Evolutionary conservation across 2,113 vertebrate species (phyloP), one percentile per base, ranked within the genome.

Genomic region (Pyrgilauda ruficollis): DNA sequence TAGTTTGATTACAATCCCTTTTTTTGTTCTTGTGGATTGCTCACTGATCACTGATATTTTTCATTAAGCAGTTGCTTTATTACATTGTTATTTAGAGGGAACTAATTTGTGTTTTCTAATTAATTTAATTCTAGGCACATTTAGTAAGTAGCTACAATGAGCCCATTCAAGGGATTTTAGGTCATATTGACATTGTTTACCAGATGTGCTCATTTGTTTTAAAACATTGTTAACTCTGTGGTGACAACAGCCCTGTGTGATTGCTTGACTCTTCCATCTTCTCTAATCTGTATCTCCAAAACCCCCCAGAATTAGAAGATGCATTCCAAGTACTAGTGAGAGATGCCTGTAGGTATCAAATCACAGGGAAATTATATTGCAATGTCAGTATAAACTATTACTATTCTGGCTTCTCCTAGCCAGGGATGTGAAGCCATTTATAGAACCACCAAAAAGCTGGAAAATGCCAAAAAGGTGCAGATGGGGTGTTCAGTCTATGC

Each of bases 61-160:
- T 95, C 86, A 94, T 96, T 94, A 97, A 94, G 75, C 94, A 93
- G 91, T 94, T 91, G 91, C 77, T 93, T 94, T 93, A 96, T 96
- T 90, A 75, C 74, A 63, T 72, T 95, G 90, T 94, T 93, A 94
- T 93, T 96, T 96, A 93, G 96, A 94, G 85, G 41, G 43, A 69
- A 95, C 68, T 93, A 94, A 96, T 95, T 93, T 96, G 79, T 93
- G 81, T 75, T 94, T 96, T 95, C 93, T 95, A 95, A 97, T 95
- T 96, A 96, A 96, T 96, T 84, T 95, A 94, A 94, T 96, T 95
- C 79, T 72, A 94, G 84, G 76, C 94, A 83, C 90, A 94, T 94
- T 96, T 84, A 94, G 53, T 87, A 81, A 95, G 81, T 80, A 94
- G 86, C 87, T 93, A 90, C 89, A 95, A 72, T 88, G 87, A 87